phyloP scores from a whole-genome alignment of 1,140 invertebrate genomes.

The Drosophila santomea region DNA sequence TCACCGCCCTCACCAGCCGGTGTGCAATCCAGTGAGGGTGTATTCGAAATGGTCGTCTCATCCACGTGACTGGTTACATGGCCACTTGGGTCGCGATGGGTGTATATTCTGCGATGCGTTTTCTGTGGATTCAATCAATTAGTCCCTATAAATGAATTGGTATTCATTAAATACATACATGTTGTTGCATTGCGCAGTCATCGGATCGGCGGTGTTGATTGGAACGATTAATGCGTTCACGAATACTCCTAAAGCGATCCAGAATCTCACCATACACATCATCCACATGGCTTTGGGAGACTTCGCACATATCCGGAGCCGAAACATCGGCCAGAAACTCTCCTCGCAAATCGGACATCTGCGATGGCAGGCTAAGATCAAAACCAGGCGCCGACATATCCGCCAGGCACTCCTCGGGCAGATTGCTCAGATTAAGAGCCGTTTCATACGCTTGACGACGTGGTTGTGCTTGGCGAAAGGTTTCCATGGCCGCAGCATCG shows the following conservation, averaged over 20 bases:
- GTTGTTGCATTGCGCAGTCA: not conserved
- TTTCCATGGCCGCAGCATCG: constrained; percentile 18
- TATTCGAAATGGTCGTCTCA: constrained; percentile 45
- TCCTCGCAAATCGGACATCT: not conserved
- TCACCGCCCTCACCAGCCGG: not conserved
- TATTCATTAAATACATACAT: no score
- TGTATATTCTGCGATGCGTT: constrained; percentile 21
- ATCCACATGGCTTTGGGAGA: constrained; percentile 18
- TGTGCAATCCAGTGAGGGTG: not conserved
- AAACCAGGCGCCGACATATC: constrained; percentile 38
- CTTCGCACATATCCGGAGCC: constrained; percentile 6
- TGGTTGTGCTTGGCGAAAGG: constrained; percentile 20
- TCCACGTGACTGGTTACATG: constrained; percentile 43
- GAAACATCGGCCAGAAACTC: constrained; percentile 15
- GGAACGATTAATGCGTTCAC: not conserved
- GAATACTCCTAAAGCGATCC: constrained; percentile 27
- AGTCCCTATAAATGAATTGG: no score
- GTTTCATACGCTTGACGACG: constrained; percentile 3
- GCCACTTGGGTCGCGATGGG: constrained; percentile 41
- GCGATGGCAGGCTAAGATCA: constrained; percentile 2
- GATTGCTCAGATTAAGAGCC: constrained; percentile 29
- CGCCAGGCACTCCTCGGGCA: constrained; percentile 36
- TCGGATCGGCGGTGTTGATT: not conserved
- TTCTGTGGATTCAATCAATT: not conserved
- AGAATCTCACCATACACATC: constrained; percentile 50